Base-by-base conservation (phyloP, 2,113 vertebrate species). In the Chaenocephalus aceratus region DNA sequence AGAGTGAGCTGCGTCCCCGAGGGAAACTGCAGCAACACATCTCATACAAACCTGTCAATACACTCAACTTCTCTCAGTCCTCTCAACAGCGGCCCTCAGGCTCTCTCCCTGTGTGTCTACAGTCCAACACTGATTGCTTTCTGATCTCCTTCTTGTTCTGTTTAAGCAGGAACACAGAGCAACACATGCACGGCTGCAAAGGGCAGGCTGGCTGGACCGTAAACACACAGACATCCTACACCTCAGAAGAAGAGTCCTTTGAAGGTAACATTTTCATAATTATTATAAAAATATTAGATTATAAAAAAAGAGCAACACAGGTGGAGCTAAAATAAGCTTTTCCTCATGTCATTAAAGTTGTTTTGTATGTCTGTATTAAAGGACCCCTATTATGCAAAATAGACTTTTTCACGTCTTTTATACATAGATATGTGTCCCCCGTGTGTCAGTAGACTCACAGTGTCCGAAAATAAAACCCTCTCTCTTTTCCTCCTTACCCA, bases 41-140 rank as follows among this genome's bases (percentile, higher is more conserved):
- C 86, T 88, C 81, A 80, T 74, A 88, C 84, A 84, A 77, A 74
- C 58, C 86, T 77, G 75, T 91, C 91, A 90, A 93, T 91, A 90
- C 34, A 74, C 77, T 72, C 83, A 77, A 77, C 83, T 78, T 77
- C 84, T 77, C 70, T 78, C 77, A 59, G 54, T 68, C 77, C 65
- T 74, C 67, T 80, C 45, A 18, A 84, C 80, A 70, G 21, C 21
- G 30, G 75, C 89, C 90, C 88, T 67, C 77, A 36, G 93, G 85
- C 85, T 30, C 61, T 66, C 10, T 69, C 23, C 41, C 54, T 8
- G 26, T 85, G 83, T 86, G 76, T 67, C 83, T 75, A 89, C 87
- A 84, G 48, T 52, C 79, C 79, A 52, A 12, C 30, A 3, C 72
- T 66, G 86, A 91, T 91, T 92, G 90, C 90, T 90, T 91, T 89